Evolutionary conservation across 2,113 vertebrate species (phyloP).

Genomic region (Apteryx mantelli): DNA sequence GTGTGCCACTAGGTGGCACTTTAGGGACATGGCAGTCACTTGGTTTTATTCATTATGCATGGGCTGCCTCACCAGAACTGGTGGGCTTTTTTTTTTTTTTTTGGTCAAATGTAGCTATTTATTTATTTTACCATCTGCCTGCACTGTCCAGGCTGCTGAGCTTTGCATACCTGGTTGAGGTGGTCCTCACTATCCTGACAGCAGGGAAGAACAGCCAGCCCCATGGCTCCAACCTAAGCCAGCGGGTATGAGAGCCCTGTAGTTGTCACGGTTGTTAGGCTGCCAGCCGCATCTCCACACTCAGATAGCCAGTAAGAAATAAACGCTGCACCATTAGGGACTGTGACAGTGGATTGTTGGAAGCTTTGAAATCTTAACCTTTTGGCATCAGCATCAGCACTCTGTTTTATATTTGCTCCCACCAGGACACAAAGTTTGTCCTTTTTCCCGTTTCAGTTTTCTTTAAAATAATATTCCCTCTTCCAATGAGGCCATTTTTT

Average conservation of each 20-base stretch:
- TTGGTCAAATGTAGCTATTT: neutral
- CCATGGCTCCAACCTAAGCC: neutral
- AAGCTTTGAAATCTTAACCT: neutral
- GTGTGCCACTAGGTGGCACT: conserved; percentile 79
- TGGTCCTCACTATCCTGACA: neutral
- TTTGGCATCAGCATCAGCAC: neutral
- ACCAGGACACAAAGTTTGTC: neutral
- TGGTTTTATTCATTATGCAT: neutral
- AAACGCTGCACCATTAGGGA: neutral
- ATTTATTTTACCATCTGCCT: neutral
- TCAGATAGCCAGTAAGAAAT: neutral
- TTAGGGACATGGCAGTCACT: conserved; percentile 64
- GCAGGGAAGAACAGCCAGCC: neutral
- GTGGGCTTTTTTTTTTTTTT: neutral
- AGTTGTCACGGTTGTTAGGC: neutral
- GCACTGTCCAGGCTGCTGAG: neutral
- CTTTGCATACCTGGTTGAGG: neutral
- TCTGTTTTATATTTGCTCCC: neutral
- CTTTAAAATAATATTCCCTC: neutral
- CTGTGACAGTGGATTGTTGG: neutral
- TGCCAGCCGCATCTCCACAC: neutral
- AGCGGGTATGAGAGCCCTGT: neutral
- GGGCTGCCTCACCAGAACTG: neutral
- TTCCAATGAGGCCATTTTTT: neutral
- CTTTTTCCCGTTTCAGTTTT: neutral